A percentile compares a stretch with the other conserved stretches of the same genome.
phyloP scores from a whole-genome alignment of 2,888 invertebrate species.

The Drosophila mayaguana region DNA sequence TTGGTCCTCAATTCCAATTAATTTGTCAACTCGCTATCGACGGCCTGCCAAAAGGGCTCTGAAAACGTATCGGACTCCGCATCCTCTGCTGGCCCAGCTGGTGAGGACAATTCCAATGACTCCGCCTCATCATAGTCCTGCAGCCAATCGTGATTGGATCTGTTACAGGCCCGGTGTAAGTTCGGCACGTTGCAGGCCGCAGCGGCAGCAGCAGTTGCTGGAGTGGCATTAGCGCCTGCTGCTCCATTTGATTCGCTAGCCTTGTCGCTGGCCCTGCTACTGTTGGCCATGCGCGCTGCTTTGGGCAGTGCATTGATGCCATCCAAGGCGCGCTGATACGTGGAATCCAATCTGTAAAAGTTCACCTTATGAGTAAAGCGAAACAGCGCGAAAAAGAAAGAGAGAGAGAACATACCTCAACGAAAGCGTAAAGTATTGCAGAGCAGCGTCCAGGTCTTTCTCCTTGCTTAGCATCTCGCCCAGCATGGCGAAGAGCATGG shows the following conservation, averaged over 20 bases:
- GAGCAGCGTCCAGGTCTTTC: slow-evolving; percentile 81
- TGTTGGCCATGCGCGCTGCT: slow-evolving; percentile 52
- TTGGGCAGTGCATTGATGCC: slow-evolving; percentile 82
- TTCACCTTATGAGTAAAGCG: too few relatives aligned
- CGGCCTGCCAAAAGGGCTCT: slow-evolving; percentile 88
- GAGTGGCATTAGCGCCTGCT: background rate
- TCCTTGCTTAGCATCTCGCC: slow-evolving; percentile 81
- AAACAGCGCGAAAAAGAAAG: background rate
- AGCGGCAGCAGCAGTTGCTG: background rate
- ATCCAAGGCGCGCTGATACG: slow-evolving; percentile 80
- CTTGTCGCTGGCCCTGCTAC: slow-evolving; percentile 9
- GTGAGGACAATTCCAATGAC: slow-evolving; percentile 81
- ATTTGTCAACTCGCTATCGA: slow-evolving; percentile 86
- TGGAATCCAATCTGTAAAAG: slow-evolving; percentile 80
- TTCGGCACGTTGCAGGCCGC: slow-evolving; percentile 54
- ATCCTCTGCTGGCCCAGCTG: slow-evolving; percentile 83
- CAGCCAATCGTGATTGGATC: slow-evolving; percentile 81
- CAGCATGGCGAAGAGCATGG: slow-evolving; percentile 81
- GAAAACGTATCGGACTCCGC: slow-evolving; percentile 86
- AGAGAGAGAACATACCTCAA: slow-evolving; percentile 65
- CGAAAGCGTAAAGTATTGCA: slow-evolving; percentile 83
- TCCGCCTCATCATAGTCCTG: slow-evolving; percentile 82
- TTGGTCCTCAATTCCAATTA: slow-evolving; percentile 5
- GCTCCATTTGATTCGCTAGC: slow-evolving; percentile 11
- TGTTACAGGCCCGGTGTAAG: slow-evolving; percentile 38